Evolutionary conservation across 2,797 vertebrate species (phyloP), one percentile per base, ranked within the genome.

Genomic region (Fistularia tabacaria): DNA sequence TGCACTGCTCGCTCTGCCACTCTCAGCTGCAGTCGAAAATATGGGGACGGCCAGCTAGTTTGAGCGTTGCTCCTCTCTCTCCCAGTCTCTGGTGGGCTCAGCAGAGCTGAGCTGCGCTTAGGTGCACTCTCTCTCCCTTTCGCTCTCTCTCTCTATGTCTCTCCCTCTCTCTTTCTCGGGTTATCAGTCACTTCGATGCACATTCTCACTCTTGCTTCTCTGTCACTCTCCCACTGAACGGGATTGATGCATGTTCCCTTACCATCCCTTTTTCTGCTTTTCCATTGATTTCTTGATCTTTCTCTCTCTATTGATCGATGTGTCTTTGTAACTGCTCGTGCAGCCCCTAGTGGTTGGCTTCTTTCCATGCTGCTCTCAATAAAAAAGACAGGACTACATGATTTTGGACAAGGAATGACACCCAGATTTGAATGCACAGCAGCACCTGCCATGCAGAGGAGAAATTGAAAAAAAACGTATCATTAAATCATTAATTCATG

Each of bases 301-400:
- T 72, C 70, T 25, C 68, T 63, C 57, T 51, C 75, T 86, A 88
- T 82, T 83, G 81, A 89, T 89, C 80, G 64, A 25, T 57, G 54
- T 48, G 14, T 73, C 40, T 51, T 45, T 76, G 73, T 74, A 79
- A 87, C 81, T 79, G 66, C 80, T 83, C 59, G 77, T 86, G 88
- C 86, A 86, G 83, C 90, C 91, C 83, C 90, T 92, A 91, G 90
- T 87, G 91, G 90, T 73, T 64, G 71, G 14, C 64, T 74, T 76
- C 51, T 69, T 61, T 57, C 13, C 38, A 39, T 73, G 77, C 53
- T 44, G 56, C 76, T 78, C 54, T 57, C 25, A 25, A 25, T 25
- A 25, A 25, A 25, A 25, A 25, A 25, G 5, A 25, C 2, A 25
- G 25, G 25, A 25, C 25, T 25, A 50, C 44, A 36, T 36, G 62